Conservation (phyloP, 2,888 invertebrate species). For the Isotomurus palustris region DNA sequence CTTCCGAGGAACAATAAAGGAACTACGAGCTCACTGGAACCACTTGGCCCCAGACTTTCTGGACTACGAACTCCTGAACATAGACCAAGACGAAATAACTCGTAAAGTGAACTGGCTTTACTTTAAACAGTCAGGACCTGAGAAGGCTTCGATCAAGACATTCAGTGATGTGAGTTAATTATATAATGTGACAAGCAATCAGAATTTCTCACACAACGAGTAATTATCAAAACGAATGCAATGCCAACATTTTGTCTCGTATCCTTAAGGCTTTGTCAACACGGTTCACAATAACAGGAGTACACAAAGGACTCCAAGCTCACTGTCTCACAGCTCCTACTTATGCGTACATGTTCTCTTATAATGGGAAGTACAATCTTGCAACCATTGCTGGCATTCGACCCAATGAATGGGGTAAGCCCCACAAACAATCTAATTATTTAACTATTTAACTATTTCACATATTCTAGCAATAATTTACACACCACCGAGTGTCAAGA, state of each 20-base stretch:
- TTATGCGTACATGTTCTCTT: slow-evolving; percentile 38
- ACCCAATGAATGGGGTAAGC: slow-evolving; percentile 38
- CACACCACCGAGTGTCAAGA: not conserved
- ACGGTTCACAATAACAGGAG: slow-evolving; percentile 31
- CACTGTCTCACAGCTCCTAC: slow-evolving; percentile 43
- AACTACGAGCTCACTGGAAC: slow-evolving; percentile 29
- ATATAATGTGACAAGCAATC: no score
- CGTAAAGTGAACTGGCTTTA: slow-evolving; percentile 36
- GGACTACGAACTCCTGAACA: slow-evolving; percentile 23
- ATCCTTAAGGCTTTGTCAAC: slow-evolving; percentile 31
- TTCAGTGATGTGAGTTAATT: slow-evolving; percentile 24
- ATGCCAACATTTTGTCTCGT: not conserved
- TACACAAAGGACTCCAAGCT: slow-evolving; percentile 38
- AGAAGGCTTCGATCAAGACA: slow-evolving; percentile 18
- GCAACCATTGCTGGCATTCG: slow-evolving; percentile 37
- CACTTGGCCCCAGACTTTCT: slow-evolving; percentile 31
- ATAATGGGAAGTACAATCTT: slow-evolving; percentile 41
- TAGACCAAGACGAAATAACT: slow-evolving; percentile 32
- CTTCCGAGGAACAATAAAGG: slow-evolving; percentile 25
- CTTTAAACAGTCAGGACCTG: slow-evolving; percentile 19
- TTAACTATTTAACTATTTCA: slow-evolving; percentile 18
- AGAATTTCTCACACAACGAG: no score
- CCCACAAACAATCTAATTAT: slow-evolving; percentile 17
- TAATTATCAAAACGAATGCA: not conserved
- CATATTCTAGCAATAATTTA: not conserved